phyloP scores from a whole-genome alignment of 1,140 invertebrate genomes.

The Berghia stephanieae region DNA sequence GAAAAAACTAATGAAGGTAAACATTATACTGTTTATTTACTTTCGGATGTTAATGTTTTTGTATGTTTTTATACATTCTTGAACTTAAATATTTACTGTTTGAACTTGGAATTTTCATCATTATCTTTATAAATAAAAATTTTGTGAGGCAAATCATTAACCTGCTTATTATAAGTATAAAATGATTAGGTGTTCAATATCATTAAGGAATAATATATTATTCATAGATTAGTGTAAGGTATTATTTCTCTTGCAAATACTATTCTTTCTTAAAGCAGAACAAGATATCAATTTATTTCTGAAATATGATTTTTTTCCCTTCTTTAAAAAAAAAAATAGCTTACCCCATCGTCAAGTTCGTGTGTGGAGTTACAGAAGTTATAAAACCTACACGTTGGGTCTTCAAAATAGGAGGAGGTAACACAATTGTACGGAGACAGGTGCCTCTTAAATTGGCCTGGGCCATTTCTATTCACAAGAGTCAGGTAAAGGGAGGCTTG shows the following conservation, averaged over 20 bases:
- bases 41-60: neutral
- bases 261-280: neutral
- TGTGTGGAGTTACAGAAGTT: slow-evolving; percentile 78
- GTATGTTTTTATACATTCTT: neutral
- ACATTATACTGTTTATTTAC: neutral
- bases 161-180: neutral
- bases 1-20: slow-evolving; percentile 62
- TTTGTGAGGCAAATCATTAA: neutral
- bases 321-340: slow-evolving; percentile 64
- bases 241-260: neutral
- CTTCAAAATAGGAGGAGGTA: slow-evolving; percentile 78
- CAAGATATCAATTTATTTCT: neutral
- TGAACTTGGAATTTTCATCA: no score
- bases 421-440: slow-evolving; percentile 70
- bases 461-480: slow-evolving; percentile 98
- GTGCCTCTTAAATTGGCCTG: slow-evolving; percentile 91
- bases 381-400: slow-evolving; percentile 84
- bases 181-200: no score
- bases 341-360: slow-evolving; percentile 87
- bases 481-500: slow-evolving; percentile 56
- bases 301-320: slow-evolving; percentile 33
- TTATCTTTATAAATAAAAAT: no score
- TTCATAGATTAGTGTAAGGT: no score
- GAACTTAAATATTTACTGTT: no score
- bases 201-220: no score